A percentile compares a stretch with the other conserved stretches of the same genome.
phyloP scores from a whole-genome alignment of 2,113 vertebrate genomes.

The Osmerus mordax region DNA sequence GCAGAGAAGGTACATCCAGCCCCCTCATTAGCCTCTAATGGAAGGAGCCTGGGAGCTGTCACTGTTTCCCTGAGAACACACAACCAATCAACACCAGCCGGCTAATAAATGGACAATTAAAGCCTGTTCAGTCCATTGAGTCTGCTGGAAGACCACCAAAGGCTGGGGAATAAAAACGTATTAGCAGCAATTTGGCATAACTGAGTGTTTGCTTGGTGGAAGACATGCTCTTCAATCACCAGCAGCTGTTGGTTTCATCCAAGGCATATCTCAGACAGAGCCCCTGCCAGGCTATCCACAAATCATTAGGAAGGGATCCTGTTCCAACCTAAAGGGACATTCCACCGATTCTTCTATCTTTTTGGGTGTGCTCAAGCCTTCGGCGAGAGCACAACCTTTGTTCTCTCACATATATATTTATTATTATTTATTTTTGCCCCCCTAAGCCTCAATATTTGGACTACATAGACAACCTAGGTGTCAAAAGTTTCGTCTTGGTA shows the following conservation, averaged over 20 bases:
- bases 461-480: too few relatives aligned
- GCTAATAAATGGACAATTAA: constrained; percentile 48
- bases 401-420: too few relatives aligned
- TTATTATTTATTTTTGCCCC: too few relatives aligned
- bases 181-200: constrained; percentile 30
- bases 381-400: too few relatives aligned
- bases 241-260: constrained; percentile 13
- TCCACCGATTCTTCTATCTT: neutral
- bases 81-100: neutral
- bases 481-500: too few relatives aligned
- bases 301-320: too few relatives aligned
- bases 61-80: constrained; percentile 6
- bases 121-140: constrained; percentile 43
- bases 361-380: neutral
- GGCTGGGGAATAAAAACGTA: constrained; percentile 23
- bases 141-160: constrained; percentile 36
- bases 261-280: constrained; percentile 21
- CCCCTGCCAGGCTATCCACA: too few relatives aligned
- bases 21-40: constrained; percentile 36
- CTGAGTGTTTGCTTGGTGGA: constrained; percentile 11
- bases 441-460: too few relatives aligned
- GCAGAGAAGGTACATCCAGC: constrained; percentile 81
- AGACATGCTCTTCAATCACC: constrained; percentile 23
- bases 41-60: constrained; percentile 46
- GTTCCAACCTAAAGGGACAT: neutral